phyloP scores from a whole-genome alignment of 2,888 invertebrate genomes.

The Hyposoter didymator region DNA sequence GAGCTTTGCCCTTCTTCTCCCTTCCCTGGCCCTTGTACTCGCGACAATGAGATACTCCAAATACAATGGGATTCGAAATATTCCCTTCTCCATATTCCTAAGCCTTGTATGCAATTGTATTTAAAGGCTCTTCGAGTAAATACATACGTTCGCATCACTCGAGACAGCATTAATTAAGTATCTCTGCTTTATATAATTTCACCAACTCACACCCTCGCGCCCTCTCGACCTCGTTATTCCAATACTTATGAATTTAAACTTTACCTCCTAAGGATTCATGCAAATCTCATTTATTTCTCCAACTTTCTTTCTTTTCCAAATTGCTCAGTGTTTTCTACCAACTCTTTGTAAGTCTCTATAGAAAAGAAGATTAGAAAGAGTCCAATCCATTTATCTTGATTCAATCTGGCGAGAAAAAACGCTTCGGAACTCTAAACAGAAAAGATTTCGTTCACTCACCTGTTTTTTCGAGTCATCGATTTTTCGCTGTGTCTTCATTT shows the following conservation, averaged over 20 bases:
- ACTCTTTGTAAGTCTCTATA: background rate
- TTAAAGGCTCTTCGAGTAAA: constrained; percentile 12
- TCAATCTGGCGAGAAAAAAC: background rate
- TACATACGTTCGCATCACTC: constrained; percentile 20
- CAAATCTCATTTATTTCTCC: background rate
- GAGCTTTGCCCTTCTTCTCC: constrained; percentile 21
- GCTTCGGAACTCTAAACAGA: background rate
- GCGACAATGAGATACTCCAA: constrained; percentile 53
- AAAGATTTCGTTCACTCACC: background rate
- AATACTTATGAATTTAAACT: background rate
- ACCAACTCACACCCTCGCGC: background rate
- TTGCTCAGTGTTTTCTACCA: background rate
- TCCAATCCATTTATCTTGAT: background rate
- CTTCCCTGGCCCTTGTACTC: constrained; percentile 17
- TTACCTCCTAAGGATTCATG: background rate
- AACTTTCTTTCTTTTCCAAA: background rate
- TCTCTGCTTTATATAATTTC: background rate
- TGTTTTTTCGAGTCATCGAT: background rate
- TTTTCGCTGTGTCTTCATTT: background rate
- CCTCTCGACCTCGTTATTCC: background rate
- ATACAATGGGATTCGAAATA: constrained; percentile 50
- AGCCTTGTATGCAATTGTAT: constrained; percentile 11
- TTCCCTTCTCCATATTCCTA: constrained; percentile 12
- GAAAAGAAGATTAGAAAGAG: background rate
- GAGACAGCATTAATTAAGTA: background rate